phyloP scores from a whole-genome alignment of 2,888 invertebrate genomes.

The Andrena praecox region DNA sequence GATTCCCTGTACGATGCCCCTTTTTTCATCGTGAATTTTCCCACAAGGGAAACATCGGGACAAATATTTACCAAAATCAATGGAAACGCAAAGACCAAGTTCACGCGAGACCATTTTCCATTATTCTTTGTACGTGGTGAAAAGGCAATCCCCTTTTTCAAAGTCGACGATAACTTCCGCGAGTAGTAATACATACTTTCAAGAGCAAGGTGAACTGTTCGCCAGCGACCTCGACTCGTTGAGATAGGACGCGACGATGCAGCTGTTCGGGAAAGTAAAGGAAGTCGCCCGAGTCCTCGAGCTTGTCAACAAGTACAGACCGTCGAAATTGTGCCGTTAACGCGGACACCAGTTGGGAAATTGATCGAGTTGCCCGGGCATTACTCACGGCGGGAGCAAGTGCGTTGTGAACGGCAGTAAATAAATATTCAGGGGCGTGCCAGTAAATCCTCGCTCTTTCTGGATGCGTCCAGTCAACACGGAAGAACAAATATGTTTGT shows the following conservation, averaged over 20 bases:
- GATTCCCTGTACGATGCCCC: conserved; percentile 27
- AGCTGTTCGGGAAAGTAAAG: conserved; percentile 36
- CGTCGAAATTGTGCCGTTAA: conserved; percentile 23
- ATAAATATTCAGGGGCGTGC: conserved; percentile 25
- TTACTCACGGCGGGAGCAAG: background rate
- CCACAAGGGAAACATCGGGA: too few relatives aligned
- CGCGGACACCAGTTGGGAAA: conserved; percentile 27
- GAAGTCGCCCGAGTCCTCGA: conserved; percentile 39
- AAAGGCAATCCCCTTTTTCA: conserved; percentile 33
- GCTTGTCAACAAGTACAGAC: conserved; percentile 48
- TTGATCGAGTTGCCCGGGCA: conserved; percentile 31
- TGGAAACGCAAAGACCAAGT: background rate
- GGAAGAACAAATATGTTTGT: conserved; percentile 22
- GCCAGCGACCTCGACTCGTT: conserved; percentile 25
- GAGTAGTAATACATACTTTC: conserved; percentile 49
- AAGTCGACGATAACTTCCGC: conserved; percentile 46
- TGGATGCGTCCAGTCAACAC: background rate
- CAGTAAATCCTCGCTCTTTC: background rate
- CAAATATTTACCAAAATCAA: background rate
- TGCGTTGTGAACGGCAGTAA: conserved; percentile 1
- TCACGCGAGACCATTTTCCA: background rate
- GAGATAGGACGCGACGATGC: conserved; percentile 30
- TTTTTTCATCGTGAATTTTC: conserved; percentile 2
- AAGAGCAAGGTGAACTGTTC: conserved; percentile 60
- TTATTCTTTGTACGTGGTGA: background rate